Evolutionary conservation across 2,888 invertebrate species (phyloP).

Genomic region (Platycnemis pennipes): DNA sequence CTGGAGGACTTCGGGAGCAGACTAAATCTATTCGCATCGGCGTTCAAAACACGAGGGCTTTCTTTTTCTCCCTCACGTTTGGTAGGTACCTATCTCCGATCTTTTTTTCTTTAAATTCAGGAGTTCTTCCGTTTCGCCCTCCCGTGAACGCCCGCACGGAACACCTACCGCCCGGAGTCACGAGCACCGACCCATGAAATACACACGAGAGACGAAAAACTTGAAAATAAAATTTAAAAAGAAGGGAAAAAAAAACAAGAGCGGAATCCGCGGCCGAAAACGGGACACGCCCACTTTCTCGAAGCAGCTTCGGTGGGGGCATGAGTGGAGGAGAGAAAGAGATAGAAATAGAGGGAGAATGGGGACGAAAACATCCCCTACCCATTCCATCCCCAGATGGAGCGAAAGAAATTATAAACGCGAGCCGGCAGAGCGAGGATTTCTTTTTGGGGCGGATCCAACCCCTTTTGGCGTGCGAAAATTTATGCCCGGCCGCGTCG

Average conservation of each 20-base stretch:
- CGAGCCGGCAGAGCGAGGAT: background rate
- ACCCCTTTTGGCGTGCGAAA: background rate
- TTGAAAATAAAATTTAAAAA: background rate
- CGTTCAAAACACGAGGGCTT: too few species aligned
- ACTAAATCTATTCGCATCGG: too few species aligned
- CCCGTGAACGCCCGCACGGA: too few species aligned
- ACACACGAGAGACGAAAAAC: background rate
- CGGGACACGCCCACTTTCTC: background rate
- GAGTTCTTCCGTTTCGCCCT: background rate
- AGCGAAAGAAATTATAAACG: background rate
- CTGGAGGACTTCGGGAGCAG: background rate
- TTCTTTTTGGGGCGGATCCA: background rate
- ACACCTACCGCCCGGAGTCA: background rate
- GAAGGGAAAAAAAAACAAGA: background rate
- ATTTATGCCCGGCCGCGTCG: conserved; percentile 2
- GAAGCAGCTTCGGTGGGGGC: background rate
- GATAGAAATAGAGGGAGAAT: background rate
- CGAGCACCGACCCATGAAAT: background rate
- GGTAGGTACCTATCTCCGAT: background rate
- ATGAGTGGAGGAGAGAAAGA: background rate
- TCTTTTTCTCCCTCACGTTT: background rate
- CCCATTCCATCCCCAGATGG: background rate
- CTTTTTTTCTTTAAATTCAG: background rate
- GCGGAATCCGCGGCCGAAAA: background rate
- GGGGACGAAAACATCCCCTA: background rate